Conservation (phyloP, 1,140 invertebrate genomes). For the Heliothis virescens region DNA sequence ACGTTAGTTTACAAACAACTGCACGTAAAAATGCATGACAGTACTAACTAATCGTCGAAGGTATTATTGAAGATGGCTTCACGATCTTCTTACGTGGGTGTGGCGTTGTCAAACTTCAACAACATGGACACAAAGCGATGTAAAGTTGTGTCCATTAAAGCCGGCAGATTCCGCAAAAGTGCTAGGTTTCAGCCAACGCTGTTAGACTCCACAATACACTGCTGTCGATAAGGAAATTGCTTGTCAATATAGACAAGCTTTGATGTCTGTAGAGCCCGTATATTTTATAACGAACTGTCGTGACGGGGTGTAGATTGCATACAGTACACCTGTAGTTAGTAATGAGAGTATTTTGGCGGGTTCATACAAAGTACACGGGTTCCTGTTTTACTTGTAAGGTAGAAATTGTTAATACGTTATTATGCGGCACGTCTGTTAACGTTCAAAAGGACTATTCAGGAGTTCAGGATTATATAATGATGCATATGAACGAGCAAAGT, state of each 20-base stretch:
- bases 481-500: neutral
- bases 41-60: neutral
- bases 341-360: neutral
- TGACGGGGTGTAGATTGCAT: neutral
- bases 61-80: neutral
- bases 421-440: neutral
- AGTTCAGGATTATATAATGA: neutral
- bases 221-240: conserved; percentile 25
- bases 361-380: neutral
- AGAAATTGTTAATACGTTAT: neutral
- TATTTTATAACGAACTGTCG: neutral
- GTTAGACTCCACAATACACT: neutral
- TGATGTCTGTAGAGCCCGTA: conserved; percentile 1
- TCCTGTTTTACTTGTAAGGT: neutral
- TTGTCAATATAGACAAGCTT: conserved; percentile 6
- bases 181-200: neutral
- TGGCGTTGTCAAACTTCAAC: neutral
- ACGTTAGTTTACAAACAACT: neutral
- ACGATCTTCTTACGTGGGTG: conserved; percentile 4
- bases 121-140: neutral
- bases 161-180: conserved; percentile 1
- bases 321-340: neutral
- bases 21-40: neutral
- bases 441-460: neutral
- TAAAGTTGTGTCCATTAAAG: neutral